These are phyloP conservation scores for Anolis carolinensis DNA, from an alignment of 2,113 vertebrate species.

Conservation along the genomic window DNA sequence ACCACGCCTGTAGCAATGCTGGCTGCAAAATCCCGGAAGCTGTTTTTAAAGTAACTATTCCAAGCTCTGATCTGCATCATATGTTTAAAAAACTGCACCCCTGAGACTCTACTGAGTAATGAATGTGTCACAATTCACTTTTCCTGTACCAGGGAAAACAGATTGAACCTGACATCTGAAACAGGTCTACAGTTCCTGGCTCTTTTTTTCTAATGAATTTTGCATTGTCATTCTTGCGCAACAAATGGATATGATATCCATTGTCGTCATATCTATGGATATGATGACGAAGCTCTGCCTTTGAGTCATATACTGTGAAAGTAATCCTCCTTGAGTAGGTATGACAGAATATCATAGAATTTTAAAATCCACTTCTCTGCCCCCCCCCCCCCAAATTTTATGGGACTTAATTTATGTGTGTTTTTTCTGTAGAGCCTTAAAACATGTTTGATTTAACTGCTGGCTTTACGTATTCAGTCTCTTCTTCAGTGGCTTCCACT, in stretches of 20 bases:
- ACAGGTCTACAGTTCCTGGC: neutral
- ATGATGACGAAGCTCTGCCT: neutral
- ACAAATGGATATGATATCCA: neutral
- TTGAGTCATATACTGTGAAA: neutral
- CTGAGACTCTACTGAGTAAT: neutral
- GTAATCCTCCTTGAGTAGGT: neutral
- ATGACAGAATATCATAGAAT: neutral
- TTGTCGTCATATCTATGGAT: neutral
- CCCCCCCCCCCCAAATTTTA: neutral
- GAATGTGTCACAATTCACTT: neutral
- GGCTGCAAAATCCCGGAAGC: neutral
- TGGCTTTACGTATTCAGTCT: neutral
- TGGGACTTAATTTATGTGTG: neutral
- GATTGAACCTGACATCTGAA: neutral
- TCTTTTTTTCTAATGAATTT: neutral
- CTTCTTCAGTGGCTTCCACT: neutral
- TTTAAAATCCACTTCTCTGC: neutral
- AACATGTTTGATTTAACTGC: neutral
- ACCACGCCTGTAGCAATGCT: neutral
- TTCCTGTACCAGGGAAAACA: no score
- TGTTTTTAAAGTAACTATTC: neutral
- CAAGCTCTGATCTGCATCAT: neutral
- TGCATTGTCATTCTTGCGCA: neutral
- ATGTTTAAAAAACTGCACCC: no score
- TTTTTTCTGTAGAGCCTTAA: no score